Conservation (phyloP, 2,888 invertebrate genomes). For the Nephrotoma guestfalica region DNA sequence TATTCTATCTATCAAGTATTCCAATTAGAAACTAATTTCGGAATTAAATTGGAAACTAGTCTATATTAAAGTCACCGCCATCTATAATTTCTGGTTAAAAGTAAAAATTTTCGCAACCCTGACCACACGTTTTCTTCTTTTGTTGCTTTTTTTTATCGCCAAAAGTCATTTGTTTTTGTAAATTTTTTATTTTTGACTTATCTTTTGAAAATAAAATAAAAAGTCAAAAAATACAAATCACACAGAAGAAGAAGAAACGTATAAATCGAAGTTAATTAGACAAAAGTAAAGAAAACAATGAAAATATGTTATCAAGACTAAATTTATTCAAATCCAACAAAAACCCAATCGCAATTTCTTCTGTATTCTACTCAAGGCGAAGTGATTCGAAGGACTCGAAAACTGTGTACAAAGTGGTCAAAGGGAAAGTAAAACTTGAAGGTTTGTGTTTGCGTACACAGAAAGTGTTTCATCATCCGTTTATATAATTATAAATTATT, state of each 20-base stretch:
- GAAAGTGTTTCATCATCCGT: not conserved
- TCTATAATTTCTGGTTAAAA: not conserved
- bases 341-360: not conserved
- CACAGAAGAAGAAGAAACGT: not conserved
- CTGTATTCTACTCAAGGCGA: conserved; percentile 2
- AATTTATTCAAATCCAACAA: not conserved
- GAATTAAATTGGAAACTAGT: not conserved
- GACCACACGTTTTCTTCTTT: not conserved
- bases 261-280: not conserved
- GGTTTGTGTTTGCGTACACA: not conserved
- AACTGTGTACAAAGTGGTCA: conserved; percentile 2
- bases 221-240: not conserved
- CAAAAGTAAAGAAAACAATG: not conserved
- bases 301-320: not conserved
- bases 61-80: not conserved
- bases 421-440: not conserved
- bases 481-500: not conserved
- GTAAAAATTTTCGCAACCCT: not conserved
- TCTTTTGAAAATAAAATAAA: not conserved
- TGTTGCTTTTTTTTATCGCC: not conserved
- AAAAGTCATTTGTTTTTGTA: not conserved
- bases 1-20: not conserved
- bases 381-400: conserved; percentile 1
- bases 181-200: not conserved
- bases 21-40: not conserved